Evolutionary conservation across 1,140 invertebrate genomes (phyloP).

Genomic region (Brachionus calyciflorus): DNA sequence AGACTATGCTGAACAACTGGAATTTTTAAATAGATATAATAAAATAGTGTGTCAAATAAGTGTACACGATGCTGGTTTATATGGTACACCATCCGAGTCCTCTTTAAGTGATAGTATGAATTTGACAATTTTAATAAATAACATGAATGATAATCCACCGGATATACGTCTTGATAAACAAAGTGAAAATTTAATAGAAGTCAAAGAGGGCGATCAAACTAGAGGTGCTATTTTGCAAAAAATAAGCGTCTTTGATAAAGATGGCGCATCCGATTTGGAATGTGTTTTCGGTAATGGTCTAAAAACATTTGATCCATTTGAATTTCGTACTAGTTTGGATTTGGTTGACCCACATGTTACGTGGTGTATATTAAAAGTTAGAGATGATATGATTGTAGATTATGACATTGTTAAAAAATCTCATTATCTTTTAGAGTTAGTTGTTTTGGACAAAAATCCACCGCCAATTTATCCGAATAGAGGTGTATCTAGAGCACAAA

Average conservation of each 20-base stretch:
- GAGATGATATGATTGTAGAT: slow-evolving; percentile 36
- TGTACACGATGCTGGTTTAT: slow-evolving; percentile 6
- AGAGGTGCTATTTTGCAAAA: slow-evolving; percentile 16
- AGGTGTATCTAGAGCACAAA: slow-evolving; percentile 11
- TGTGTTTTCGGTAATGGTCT: slow-evolving; percentile 11
- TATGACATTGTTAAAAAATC: slow-evolving; percentile 42
- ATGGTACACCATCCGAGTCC: neutral
- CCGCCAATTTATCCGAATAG: slow-evolving; percentile 3
- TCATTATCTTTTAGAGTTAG: neutral
- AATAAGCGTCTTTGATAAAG: slow-evolving; percentile 42
- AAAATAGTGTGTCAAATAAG: slow-evolving; percentile 9
- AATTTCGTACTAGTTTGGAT: slow-evolving; percentile 15
- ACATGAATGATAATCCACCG: slow-evolving; percentile 42
- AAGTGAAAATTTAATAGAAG: slow-evolving; percentile 27
- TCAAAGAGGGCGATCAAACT: slow-evolving; percentile 20
- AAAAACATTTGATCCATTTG: slow-evolving; percentile 25
- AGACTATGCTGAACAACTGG: neutral
- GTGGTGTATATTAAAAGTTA: slow-evolving; percentile 35
- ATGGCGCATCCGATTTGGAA: slow-evolving; percentile 11
- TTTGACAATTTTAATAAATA: slow-evolving; percentile 10
- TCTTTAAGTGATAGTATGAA: slow-evolving; percentile 7
- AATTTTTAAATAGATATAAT: slow-evolving; percentile 8
- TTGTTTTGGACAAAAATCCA: neutral
- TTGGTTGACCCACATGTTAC: neutral
- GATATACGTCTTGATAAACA: slow-evolving; percentile 34